These are phyloP conservation scores for Prunella fulvescens DNA, from an alignment of 2,113 vertebrate species.

Conservation along the genomic window DNA sequence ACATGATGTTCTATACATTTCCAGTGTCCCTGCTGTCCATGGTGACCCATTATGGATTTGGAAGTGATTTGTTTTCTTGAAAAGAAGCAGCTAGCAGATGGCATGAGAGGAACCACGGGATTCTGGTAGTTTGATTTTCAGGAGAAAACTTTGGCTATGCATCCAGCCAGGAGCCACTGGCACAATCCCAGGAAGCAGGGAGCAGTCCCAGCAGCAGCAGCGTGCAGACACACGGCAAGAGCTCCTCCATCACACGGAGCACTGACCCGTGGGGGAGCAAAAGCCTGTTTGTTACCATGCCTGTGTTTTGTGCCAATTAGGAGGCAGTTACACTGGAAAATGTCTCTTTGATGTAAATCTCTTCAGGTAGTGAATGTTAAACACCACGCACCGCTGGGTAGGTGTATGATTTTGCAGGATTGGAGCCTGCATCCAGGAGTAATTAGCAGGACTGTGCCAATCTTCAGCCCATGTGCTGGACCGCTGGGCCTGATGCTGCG, in stretches of 20 bases:
- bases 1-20: neutral
- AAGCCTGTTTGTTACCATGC: slow-evolving; percentile 15
- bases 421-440: neutral
- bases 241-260: neutral
- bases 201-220: neutral
- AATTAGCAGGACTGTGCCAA: slow-evolving; percentile 37
- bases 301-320: slow-evolving; percentile 52
- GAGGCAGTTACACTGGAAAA: slow-evolving; percentile 39
- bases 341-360: slow-evolving; percentile 38
- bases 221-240: neutral
- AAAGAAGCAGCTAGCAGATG: neutral
- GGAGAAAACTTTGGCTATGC: neutral
- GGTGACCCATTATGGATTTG: neutral
- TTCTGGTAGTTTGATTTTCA: neutral
- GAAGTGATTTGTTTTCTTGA: neutral
- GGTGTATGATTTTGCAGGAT: slow-evolving; percentile 10
- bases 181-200: neutral
- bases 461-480: neutral
- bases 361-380: slow-evolving; percentile 57
- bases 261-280: neutral
- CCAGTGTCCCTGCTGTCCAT: neutral
- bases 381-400: neutral
- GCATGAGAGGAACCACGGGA: neutral
- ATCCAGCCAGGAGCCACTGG: slow-evolving; percentile 12
- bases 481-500: neutral